phyloP scores from a whole-genome alignment of 2,797 vertebrate species.

The Pteropus rufus region DNA sequence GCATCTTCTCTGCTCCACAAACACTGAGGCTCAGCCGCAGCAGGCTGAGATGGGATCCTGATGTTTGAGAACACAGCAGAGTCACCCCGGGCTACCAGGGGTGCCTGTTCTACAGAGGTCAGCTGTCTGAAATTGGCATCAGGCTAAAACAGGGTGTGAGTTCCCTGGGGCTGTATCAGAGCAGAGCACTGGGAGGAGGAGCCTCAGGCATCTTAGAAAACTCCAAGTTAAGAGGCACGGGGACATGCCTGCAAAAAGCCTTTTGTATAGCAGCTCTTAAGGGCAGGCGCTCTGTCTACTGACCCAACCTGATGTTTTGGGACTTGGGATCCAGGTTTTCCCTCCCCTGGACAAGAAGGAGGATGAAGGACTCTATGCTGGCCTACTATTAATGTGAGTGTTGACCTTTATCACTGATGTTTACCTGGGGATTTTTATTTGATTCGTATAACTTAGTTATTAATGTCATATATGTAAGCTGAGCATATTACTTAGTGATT shows the following conservation, averaged over 20 bases:
- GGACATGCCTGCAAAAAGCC: not conserved
- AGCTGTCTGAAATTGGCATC: conserved; percentile 71
- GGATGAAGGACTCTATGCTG: not conserved
- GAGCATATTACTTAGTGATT: not conserved
- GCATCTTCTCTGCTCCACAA: not conserved
- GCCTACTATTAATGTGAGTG: conserved; percentile 61
- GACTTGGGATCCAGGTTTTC: not conserved
- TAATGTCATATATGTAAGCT: not conserved
- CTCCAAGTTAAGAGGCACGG: not conserved
- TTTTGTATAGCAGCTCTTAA: not conserved
- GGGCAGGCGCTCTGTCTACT: not conserved
- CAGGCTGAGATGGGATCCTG: conserved; percentile 30
- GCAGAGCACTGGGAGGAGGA: conserved; percentile 31
- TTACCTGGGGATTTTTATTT: conserved; percentile 23
- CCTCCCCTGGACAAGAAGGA: conserved; percentile 3
- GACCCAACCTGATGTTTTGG: not conserved
- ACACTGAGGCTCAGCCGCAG: not conserved
- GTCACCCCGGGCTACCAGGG: conserved; percentile 69
- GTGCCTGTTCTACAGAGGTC: conserved; percentile 55
- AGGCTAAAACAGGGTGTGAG: conserved; percentile 55
- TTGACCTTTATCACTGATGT: conserved; percentile 3
- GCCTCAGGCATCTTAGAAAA: conserved; percentile 52
- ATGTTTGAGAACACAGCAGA: conserved; percentile 73
- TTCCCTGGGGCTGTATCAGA: not conserved
- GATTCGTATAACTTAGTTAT: not conserved